Evolutionary conservation across 2,888 invertebrate genomes (phyloP).

Genomic region (Noctua comes): DNA sequence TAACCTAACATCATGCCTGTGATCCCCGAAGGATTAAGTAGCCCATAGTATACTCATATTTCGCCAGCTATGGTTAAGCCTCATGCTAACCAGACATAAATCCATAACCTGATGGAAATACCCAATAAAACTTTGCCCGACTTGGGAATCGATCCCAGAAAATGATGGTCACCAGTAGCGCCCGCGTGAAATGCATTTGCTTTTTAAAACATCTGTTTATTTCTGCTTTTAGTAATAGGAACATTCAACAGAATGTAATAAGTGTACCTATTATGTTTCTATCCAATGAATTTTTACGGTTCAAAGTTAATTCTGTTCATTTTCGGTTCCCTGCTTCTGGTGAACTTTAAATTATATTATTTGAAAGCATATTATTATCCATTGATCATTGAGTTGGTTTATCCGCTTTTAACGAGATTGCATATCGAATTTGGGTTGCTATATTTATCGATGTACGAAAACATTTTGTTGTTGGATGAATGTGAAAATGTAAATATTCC

Average conservation of each 20-base stretch:
- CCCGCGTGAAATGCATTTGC: not conserved
- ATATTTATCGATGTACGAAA: not conserved
- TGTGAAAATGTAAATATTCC: not conserved
- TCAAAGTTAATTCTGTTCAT: not conserved
- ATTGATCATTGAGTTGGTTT: too few relatives aligned
- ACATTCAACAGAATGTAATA: not conserved
- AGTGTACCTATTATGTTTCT: not conserved
- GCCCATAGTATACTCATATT: too few relatives aligned
- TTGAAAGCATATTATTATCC: not conserved
- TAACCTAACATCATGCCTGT: not conserved
- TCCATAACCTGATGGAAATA: not conserved
- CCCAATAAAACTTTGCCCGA: not conserved
- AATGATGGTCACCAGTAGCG: not conserved
- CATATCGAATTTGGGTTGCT: not conserved
- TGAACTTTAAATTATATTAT: constrained; percentile 4
- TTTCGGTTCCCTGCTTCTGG: not conserved
- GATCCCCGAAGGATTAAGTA: not conserved
- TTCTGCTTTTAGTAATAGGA: not conserved
- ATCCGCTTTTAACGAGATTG: not conserved
- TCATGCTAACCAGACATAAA: not conserved
- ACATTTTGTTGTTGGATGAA: not conserved
- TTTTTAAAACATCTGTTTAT: not conserved
- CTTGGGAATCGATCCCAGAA: not conserved
- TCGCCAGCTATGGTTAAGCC: not conserved
- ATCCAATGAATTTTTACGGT: not conserved